Conservation (phyloP, 2,797 vertebrate species). For the Pangasius macronema region DNA sequence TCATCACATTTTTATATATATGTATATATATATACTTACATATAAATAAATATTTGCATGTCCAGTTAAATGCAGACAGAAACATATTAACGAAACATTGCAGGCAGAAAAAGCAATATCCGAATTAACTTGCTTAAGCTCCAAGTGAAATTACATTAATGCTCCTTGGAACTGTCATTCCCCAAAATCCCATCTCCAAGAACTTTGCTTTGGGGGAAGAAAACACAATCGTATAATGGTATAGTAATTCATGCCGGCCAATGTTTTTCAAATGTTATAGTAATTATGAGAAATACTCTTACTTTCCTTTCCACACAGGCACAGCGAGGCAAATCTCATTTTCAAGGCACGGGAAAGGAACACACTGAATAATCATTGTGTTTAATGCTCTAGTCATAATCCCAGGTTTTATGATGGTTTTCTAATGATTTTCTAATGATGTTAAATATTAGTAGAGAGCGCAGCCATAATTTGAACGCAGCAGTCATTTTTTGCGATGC, state of each 20-base stretch:
- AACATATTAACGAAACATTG: conserved; percentile 41
- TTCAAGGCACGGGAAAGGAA: conserved; percentile 74
- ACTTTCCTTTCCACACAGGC: conserved; percentile 68
- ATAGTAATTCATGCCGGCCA: conserved; percentile 75
- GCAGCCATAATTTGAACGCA: conserved; percentile 82
- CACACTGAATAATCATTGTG: conserved; percentile 85
- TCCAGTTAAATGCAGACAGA: conserved; percentile 40
- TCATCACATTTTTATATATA: background rate
- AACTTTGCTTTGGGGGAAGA: conserved; percentile 73
- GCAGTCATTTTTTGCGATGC: conserved; percentile 69
- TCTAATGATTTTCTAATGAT: conserved; percentile 87
- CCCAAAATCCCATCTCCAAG: conserved; percentile 67
- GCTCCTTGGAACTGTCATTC: conserved; percentile 62
- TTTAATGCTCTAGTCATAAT: conserved; percentile 86
- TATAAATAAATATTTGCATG: conserved; percentile 11
- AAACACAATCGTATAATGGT: conserved; percentile 72
- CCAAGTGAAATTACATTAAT: conserved; percentile 71
- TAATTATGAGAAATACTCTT: conserved; percentile 81
- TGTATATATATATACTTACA: background rate
- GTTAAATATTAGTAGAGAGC: conserved; percentile 86
- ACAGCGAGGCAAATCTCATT: conserved; percentile 77
- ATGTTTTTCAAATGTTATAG: conserved; percentile 80
- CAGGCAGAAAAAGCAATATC: conserved; percentile 65
- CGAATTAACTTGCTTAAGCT: conserved; percentile 62
- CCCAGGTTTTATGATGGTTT: conserved; percentile 86